phyloP scores from a whole-genome alignment of 2,797 vertebrate genomes.

The Pelochelys cantorii region DNA sequence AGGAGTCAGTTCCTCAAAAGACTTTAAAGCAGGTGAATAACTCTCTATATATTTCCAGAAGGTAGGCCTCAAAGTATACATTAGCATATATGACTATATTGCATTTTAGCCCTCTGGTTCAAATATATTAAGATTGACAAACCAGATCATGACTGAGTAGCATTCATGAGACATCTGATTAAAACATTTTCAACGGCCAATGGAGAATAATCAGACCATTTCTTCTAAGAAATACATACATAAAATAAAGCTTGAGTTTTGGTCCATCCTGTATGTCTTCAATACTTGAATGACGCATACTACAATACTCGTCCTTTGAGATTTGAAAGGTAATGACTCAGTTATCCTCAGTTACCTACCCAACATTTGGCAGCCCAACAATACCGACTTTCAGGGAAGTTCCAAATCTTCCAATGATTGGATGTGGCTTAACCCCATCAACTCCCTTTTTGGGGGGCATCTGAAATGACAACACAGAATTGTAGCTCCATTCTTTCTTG shows the following conservation, averaged over 20 bases:
- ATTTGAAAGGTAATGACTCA: background rate
- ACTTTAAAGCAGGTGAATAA: background rate
- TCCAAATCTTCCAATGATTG: constrained; percentile 96
- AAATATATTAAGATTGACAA: background rate
- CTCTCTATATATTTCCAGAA: background rate
- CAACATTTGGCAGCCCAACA: constrained; percentile 97
- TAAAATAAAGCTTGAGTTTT: background rate
- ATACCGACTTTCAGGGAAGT: constrained; percentile 98
- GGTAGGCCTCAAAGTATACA: background rate
- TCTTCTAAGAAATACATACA: background rate
- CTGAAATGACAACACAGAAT: constrained; percentile 79
- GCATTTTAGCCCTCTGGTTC: background rate
- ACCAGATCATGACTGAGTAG: background rate
- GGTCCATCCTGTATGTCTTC: background rate
- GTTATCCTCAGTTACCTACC: constrained; percentile 82
- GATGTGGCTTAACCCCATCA: constrained; percentile 89
- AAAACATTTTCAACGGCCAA: background rate
- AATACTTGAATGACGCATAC: background rate
- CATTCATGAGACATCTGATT: background rate
- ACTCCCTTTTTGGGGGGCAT: constrained; percentile 97
- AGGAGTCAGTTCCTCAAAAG: background rate
- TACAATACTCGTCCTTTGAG: background rate
- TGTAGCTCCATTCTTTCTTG: background rate
- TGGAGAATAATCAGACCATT: background rate
- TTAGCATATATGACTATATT: background rate